Conservation (phyloP, 2,888 invertebrate species). For the Quadroppia sp. region DNA sequence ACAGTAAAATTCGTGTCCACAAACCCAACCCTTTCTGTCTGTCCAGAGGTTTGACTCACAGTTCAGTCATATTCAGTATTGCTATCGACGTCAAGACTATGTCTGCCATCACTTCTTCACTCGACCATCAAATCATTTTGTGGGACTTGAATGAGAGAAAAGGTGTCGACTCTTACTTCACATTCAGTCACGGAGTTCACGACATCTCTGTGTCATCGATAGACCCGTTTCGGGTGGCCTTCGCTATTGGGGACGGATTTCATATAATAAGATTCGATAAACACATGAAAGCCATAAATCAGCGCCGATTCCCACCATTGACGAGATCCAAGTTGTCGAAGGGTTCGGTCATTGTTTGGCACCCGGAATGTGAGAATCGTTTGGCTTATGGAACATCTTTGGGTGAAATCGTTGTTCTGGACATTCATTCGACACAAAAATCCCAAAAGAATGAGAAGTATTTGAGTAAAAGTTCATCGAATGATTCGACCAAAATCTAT, state of each 20-base stretch:
- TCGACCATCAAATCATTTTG: conserved; percentile 52
- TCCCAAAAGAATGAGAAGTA: background rate
- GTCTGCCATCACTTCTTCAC: conserved; percentile 35
- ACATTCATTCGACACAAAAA: conserved; percentile 9
- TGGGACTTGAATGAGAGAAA: conserved; percentile 50
- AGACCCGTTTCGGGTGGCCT: conserved; percentile 25
- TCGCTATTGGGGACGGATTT: conserved; percentile 32
- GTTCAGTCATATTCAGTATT: conserved; percentile 34
- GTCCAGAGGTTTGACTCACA: background rate
- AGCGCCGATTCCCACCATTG: background rate
- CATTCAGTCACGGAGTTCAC: conserved; percentile 49
- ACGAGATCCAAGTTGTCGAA: background rate
- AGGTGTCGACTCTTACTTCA: conserved; percentile 54
- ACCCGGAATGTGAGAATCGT: conserved; percentile 1
- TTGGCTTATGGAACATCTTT: conserved; percentile 14
- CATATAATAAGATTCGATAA: conserved; percentile 27
- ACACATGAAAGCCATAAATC: conserved; percentile 4
- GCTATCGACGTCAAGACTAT: background rate
- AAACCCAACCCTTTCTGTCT: conserved; percentile 21
- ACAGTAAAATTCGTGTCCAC: conserved; percentile 36
- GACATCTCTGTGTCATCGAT: conserved; percentile 29
- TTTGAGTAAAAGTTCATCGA: background rate
- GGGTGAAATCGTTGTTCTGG: conserved; percentile 3
- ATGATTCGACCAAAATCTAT: conserved; percentile 31
- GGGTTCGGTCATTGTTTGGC: conserved; percentile 11